phyloP scores from a whole-genome alignment of 2,113 vertebrate species.

The Pedionomus torquatus region DNA sequence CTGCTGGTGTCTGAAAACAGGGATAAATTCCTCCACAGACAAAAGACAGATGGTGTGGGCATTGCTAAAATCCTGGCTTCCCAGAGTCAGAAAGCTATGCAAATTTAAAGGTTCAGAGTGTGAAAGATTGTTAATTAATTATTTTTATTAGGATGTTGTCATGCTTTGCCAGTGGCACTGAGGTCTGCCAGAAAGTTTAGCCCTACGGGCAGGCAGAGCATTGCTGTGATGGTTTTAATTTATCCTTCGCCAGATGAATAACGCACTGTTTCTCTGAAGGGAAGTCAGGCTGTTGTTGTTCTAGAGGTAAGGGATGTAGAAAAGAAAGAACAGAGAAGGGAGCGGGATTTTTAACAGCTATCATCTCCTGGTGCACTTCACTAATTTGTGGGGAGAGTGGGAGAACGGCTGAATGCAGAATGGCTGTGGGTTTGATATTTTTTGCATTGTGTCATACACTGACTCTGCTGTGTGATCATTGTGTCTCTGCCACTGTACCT shows the following conservation, averaged over 20 bases:
- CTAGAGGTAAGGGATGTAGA: not conserved
- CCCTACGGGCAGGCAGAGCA: not conserved
- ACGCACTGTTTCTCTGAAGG: not conserved
- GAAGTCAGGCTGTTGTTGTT: not conserved
- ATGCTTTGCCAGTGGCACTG: not conserved
- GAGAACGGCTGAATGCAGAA: not conserved
- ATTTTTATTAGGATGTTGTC: conserved; percentile 4
- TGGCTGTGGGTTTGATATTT: not conserved
- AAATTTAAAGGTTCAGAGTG: not conserved
- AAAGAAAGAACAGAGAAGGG: not conserved
- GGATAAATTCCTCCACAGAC: conserved; percentile 27
- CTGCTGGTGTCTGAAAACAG: not conserved
- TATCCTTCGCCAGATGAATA: not conserved
- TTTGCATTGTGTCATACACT: not conserved
- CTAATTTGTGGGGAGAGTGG: not conserved
- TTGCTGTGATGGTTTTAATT: not conserved
- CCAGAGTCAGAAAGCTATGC: not conserved
- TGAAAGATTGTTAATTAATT: conserved; percentile 10
- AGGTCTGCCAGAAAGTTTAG: conserved; percentile 6
- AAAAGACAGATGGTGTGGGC: conserved; percentile 52
- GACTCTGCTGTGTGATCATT: not conserved
- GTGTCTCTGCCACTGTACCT: not conserved
- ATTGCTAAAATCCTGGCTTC: conserved; percentile 14
- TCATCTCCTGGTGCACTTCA: not conserved
- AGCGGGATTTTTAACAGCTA: not conserved